Evolutionary conservation across 2,113 vertebrate genomes (phyloP).

Genomic region (Elachura formosa): DNA sequence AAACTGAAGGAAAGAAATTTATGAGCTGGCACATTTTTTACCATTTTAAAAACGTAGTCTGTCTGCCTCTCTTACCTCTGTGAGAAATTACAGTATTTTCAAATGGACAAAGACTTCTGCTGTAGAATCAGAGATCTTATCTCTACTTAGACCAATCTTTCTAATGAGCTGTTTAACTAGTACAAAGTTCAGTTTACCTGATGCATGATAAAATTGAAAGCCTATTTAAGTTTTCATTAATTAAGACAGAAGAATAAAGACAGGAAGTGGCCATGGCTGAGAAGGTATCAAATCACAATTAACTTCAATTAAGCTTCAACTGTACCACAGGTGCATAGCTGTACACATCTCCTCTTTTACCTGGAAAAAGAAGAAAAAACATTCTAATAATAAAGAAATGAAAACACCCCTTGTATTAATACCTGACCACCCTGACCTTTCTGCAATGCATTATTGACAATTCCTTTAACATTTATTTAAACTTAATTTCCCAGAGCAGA

Average conservation of each 20-base stretch:
- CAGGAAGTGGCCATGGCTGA: neutral
- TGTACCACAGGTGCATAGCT: neutral
- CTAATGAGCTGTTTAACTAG: constrained; percentile 54
- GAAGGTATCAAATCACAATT: neutral
- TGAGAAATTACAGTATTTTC: neutral
- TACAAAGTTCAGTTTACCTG: constrained; percentile 7
- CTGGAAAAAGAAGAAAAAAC: constrained; percentile 46
- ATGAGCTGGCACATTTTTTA: neutral
- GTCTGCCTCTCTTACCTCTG: neutral
- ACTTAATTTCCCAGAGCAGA: constrained; percentile 74
- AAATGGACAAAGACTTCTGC: neutral
- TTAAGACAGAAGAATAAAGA: constrained; percentile 11
- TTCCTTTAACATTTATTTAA: constrained; percentile 73
- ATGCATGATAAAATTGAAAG: constrained; percentile 8
- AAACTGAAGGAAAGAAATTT: neutral
- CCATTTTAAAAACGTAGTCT: neutral
- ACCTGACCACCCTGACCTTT: constrained; percentile 71
- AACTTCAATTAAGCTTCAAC: neutral
- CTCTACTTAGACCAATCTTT: constrained; percentile 11
- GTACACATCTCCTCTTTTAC: neutral
- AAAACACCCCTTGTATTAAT: constrained; percentile 64
- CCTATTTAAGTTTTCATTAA: constrained; percentile 31
- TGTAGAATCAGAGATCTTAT: neutral
- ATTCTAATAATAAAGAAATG: constrained; percentile 65
- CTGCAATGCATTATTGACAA: constrained; percentile 73